Base-by-base conservation (phyloP, 1,140 invertebrate species). In the Cyphomyrmex costatus region DNA sequence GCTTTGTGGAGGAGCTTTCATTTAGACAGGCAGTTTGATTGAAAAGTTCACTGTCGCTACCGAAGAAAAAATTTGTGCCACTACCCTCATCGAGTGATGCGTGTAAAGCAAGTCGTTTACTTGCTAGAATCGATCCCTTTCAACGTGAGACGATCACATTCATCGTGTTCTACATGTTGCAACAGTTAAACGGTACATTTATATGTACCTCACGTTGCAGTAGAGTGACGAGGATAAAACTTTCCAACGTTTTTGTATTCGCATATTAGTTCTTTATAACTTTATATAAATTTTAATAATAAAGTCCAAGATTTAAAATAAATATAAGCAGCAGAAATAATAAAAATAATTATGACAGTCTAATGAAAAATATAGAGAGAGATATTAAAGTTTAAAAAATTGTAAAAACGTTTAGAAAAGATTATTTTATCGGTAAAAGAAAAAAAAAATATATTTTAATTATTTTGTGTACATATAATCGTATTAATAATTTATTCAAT, bases 21-120 rank as follows among this genome's bases (percentile, higher is more conserved):
- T 95, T 95, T 94, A 89, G 94, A 95, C 94, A 95, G 94, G 88
- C 93, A 79, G 92, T 94, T 94, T 95, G 95, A 95, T 95, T 92
- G 94, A 95, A 93, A 94, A 95, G 92, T 94, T 95, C 90, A 90
- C 86, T 91, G 90, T 89, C 88, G 91, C 87, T 90, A 83, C 73
- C 86, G 86, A 90, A 85, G 90, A 92, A 91, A 92, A 92, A 88
- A 78, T 86, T 88, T 68, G 71, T 87, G 61, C 66, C 42, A 46
- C 65, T 88, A 88, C 86, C 84, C 90, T 82, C 74, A 74, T 89
- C 73, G 60, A 21, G 12, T 12, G 49, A 21, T 65, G 33, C 33
- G 36, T 24, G 36, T 36, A 46, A 42, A 56, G 42, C 73, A 42
- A 58, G 51, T 60, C 60, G 76, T 86, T 68, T 80, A 85, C 30